Conservation (phyloP, 2,888 invertebrate genomes). For the Microctonus brassicae region DNA sequence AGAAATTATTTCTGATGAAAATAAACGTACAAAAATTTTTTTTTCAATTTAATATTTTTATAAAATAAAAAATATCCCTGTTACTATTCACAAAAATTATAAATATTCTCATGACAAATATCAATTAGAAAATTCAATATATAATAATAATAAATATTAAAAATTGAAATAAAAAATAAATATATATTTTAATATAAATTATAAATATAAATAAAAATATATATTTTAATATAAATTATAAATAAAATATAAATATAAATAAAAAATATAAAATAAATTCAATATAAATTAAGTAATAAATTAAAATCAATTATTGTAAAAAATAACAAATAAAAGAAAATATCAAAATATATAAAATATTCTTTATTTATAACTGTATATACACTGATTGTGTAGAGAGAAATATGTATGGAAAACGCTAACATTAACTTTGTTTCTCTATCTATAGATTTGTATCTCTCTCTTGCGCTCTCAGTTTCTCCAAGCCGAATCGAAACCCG, state of each 20-base stretch:
- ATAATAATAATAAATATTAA: too few relatives aligned
- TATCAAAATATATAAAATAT: neutral
- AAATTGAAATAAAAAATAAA: neutral
- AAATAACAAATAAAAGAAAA: conserved; percentile 3
- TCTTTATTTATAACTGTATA: neutral
- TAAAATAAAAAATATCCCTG: neutral
- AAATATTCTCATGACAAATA: neutral
- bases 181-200: too few relatives aligned
- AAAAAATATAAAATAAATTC: too few relatives aligned
- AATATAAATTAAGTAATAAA: too few relatives aligned
- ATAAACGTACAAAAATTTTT: neutral
- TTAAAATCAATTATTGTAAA: too few relatives aligned
- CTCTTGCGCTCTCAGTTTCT: conserved; percentile 11
- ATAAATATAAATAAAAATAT: too few relatives aligned
- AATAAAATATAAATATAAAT: too few relatives aligned
- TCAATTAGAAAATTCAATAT: neutral
- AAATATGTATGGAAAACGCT: conserved; percentile 10
- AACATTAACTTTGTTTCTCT: conserved; percentile 6
- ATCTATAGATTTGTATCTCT: conserved; percentile 4
- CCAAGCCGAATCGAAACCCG: conserved; percentile 40
- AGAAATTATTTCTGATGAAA: too few relatives aligned
- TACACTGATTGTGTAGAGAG: neutral
- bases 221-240: too few relatives aligned
- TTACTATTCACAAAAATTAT: neutral
- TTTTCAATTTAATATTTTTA: neutral